Evolutionary conservation across 2,888 invertebrate genomes (phyloP).

Genomic region (Cheilosia impressa): DNA sequence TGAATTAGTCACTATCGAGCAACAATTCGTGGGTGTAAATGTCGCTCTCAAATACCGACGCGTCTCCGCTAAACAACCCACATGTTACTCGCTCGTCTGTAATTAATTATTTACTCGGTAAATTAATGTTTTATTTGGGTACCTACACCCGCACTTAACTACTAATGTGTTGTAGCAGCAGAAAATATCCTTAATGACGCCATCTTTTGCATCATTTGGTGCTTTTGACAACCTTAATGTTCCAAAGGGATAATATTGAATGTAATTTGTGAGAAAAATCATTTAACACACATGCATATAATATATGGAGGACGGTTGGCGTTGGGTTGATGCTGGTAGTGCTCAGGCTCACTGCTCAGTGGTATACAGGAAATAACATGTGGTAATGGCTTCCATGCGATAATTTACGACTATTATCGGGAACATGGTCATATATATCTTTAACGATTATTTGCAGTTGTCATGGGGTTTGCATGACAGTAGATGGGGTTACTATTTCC

Average conservation of each 20-base stretch:
- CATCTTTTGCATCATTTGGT: conserved; percentile 53
- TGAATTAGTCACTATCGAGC: neutral
- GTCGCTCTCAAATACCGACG: neutral
- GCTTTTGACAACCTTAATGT: conserved; percentile 68
- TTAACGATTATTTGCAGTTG: conserved; percentile 41
- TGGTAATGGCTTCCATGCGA: conserved; percentile 59
- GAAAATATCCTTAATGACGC: conserved; percentile 61
- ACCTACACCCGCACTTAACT: conserved; percentile 15
- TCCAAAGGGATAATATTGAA: conserved; percentile 49
- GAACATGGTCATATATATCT: conserved; percentile 37
- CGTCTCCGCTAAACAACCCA: neutral
- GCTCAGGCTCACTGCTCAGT: neutral
- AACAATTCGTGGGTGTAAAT: conserved; percentile 12
- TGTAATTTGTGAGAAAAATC: conserved; percentile 56
- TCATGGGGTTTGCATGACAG: conserved; percentile 19
- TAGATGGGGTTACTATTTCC: neutral
- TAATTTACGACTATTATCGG: conserved; percentile 64
- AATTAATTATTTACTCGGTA: conserved; percentile 61
- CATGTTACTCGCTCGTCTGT: neutral
- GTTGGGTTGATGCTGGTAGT: neutral
- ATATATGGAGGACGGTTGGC: no score
- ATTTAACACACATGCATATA: conserved; percentile 9
- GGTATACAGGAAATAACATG: conserved; percentile 39
- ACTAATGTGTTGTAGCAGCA: conserved; percentile 48
- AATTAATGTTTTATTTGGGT: conserved; percentile 49